These are phyloP conservation scores for Spondyliosoma cantharus DNA, from an alignment of 2,797 vertebrate genomes.

Conservation along the genomic window DNA sequence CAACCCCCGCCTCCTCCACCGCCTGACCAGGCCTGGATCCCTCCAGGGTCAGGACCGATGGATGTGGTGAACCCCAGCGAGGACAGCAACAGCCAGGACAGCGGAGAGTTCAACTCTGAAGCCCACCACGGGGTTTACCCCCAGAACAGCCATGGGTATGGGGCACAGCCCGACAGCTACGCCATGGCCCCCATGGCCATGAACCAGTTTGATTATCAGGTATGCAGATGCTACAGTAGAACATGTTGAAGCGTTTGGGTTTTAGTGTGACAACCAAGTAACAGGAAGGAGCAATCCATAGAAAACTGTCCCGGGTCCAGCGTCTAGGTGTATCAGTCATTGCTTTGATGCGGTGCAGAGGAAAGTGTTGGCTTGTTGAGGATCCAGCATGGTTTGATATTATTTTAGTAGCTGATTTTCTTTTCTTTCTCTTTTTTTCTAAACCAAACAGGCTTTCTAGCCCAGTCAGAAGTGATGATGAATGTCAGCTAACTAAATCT, in stretches of 20 bases:
- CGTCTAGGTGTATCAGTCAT: constrained; percentile 72
- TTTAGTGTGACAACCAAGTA: constrained; percentile 79
- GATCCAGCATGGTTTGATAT: constrained; percentile 76
- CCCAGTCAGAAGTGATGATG: constrained; percentile 19
- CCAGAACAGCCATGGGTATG: constrained; percentile 99
- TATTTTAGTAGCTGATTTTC: constrained; percentile 31
- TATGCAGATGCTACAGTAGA: constrained; percentile 86
- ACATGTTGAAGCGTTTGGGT: constrained; percentile 78
- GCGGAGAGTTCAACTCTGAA: constrained; percentile 94
- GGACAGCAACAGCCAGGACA: constrained; percentile 99
- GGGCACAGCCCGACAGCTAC: constrained; percentile 97
- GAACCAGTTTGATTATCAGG: constrained; percentile 99
- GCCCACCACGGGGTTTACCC: constrained; percentile 93
- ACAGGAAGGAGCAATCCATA: constrained; percentile 72
- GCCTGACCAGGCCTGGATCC: constrained; percentile 96
- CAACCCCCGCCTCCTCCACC: constrained; percentile 91
- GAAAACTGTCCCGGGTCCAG: constrained; percentile 68
- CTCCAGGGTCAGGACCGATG: constrained; percentile 94
- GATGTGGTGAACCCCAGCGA: constrained; percentile 95
- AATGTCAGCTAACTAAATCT: constrained; percentile 28
- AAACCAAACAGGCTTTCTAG: constrained; percentile 21
- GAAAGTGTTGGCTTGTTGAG: constrained; percentile 72
- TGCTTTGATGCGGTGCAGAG: constrained; percentile 71
- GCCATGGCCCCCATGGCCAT: constrained; percentile 93
- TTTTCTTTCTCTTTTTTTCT: constrained; percentile 8